phyloP scores from a whole-genome alignment of 2,797 vertebrate species.

The Darevskia mixta region DNA sequence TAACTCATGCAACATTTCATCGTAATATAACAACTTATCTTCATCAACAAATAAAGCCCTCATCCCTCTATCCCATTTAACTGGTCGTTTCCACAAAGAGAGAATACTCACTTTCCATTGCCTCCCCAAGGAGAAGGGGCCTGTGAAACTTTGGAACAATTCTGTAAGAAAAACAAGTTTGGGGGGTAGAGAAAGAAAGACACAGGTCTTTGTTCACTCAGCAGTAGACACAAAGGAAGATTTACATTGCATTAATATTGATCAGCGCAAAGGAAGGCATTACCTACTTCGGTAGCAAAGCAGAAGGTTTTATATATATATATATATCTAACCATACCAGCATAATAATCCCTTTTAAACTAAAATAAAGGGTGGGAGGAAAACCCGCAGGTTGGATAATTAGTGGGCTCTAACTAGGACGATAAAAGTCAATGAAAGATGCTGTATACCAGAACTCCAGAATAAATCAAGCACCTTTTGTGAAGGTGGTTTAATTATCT shows the following conservation, averaged over 20 bases:
- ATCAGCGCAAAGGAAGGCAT: slow-evolving; percentile 61
- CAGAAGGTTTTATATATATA: slow-evolving; percentile 55
- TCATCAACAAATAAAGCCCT: slow-evolving; percentile 36
- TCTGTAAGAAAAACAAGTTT: slow-evolving; percentile 84
- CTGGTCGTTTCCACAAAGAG: slow-evolving; percentile 54
- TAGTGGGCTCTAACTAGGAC: slow-evolving; percentile 67
- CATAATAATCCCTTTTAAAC: neutral
- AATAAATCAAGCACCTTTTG: slow-evolving; percentile 71
- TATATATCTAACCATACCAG: slow-evolving; percentile 61
- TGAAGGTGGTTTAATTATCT: slow-evolving; percentile 72
- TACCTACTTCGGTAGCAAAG: slow-evolving; percentile 45
- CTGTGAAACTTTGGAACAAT: slow-evolving; percentile 94
- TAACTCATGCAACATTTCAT: slow-evolving; percentile 49
- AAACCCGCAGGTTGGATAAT: slow-evolving; percentile 62
- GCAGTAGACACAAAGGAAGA: slow-evolving; percentile 66
- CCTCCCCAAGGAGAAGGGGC: slow-evolving; percentile 95
- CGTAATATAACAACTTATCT: slow-evolving; percentile 43
- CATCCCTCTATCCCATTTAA: slow-evolving; percentile 34
- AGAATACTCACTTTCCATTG: slow-evolving; percentile 94
- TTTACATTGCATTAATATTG: slow-evolving; percentile 67
- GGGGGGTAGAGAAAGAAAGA: slow-evolving; percentile 36
- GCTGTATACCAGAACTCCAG: slow-evolving; percentile 65
- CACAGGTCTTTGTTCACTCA: slow-evolving; percentile 67
- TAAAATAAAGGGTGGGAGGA: slow-evolving; percentile 40
- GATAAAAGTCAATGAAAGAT: slow-evolving; percentile 72